Percentiles rank a stretch among this genome's conserved stretches.
phyloP scores from a whole-genome alignment of 2,113 vertebrate species.

The Hemibagrus wyckioides region DNA sequence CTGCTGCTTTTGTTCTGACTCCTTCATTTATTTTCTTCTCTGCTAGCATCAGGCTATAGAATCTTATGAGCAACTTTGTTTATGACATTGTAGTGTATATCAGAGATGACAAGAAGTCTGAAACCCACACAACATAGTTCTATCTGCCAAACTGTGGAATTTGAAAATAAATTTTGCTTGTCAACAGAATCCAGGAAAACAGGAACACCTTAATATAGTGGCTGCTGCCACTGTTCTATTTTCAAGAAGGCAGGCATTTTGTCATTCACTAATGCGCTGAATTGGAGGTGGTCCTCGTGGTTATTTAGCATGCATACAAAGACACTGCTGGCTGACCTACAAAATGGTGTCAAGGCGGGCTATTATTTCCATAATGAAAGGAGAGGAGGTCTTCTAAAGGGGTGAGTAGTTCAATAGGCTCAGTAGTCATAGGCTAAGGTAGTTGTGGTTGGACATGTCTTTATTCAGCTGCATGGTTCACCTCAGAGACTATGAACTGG shows the following conservation, averaged over 20 bases:
- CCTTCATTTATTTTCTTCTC: constrained; percentile 86
- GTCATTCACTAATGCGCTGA: constrained; percentile 62
- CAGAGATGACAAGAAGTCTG: constrained; percentile 85
- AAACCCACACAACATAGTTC: constrained; percentile 80
- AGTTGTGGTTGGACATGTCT: constrained; percentile 71
- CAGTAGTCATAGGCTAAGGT: constrained; percentile 56
- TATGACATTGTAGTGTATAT: constrained; percentile 87
- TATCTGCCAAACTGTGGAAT: constrained; percentile 87
- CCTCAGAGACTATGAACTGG: constrained; percentile 66
- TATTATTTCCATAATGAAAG: constrained; percentile 74
- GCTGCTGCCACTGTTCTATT: constrained; percentile 75
- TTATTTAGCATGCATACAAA: constrained; percentile 69
- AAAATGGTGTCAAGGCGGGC: constrained; percentile 77
- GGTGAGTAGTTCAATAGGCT: constrained; percentile 71
- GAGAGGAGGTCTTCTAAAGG: constrained; percentile 75
- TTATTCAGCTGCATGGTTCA: constrained; percentile 65
- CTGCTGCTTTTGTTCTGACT: constrained; percentile 79
- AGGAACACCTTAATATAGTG: constrained; percentile 94
- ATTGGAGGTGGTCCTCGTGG: constrained; percentile 70
- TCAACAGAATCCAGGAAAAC: constrained; percentile 83
- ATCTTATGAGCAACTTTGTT: constrained; percentile 94
- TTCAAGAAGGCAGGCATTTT: constrained; percentile 63
- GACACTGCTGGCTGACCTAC: constrained; percentile 74
- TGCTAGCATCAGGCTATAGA: constrained; percentile 86
- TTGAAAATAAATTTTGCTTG: constrained; percentile 90